A percentile compares a stretch with the other conserved stretches of the same genome.
Conservation (phyloP, 1,140 invertebrate species). For the Zaprionus capensis region DNA sequence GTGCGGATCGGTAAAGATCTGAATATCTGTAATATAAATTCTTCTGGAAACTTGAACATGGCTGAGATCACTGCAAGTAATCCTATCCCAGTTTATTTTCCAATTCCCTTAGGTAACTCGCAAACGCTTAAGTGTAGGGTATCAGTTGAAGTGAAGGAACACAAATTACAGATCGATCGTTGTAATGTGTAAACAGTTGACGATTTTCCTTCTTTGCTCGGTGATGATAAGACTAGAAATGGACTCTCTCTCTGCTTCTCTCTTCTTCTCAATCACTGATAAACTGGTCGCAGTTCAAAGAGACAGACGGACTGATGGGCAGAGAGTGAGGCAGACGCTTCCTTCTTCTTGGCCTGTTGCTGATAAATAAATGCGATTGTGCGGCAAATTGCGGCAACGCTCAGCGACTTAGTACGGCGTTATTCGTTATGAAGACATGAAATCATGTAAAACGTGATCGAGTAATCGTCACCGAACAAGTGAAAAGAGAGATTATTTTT, state of each 20-base stretch:
- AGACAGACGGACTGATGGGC: slow-evolving; percentile 34
- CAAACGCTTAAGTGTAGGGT: slow-evolving; percentile 9
- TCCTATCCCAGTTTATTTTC: not conserved
- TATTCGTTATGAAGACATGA: slow-evolving; percentile 16
- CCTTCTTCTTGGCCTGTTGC: slow-evolving; percentile 56
- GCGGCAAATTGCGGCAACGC: slow-evolving; percentile 80
- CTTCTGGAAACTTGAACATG: too few relatives aligned
- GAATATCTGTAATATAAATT: not conserved
- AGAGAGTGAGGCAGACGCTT: slow-evolving; percentile 45
- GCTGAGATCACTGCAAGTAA: not conserved
- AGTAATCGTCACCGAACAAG: slow-evolving; percentile 24
- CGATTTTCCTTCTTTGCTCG: slow-evolving; percentile 46
- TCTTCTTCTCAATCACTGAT: slow-evolving; percentile 37
- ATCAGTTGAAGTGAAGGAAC: not conserved
- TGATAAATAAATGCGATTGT: slow-evolving; percentile 83
- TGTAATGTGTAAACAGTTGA: slow-evolving; percentile 56
- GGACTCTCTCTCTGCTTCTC: not conserved
- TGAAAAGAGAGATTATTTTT: slow-evolving; percentile 54
- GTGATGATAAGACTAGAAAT: slow-evolving; percentile 2
- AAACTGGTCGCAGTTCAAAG: slow-evolving; percentile 70
- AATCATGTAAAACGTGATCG: slow-evolving; percentile 32
- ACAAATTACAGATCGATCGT: slow-evolving; percentile 19
- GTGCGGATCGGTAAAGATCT: not conserved
- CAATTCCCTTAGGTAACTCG: not conserved
- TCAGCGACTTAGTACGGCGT: slow-evolving; percentile 52